Evolutionary conservation across 2,113 vertebrate species (phyloP).

Genomic region (Ellobius talpinus): DNA sequence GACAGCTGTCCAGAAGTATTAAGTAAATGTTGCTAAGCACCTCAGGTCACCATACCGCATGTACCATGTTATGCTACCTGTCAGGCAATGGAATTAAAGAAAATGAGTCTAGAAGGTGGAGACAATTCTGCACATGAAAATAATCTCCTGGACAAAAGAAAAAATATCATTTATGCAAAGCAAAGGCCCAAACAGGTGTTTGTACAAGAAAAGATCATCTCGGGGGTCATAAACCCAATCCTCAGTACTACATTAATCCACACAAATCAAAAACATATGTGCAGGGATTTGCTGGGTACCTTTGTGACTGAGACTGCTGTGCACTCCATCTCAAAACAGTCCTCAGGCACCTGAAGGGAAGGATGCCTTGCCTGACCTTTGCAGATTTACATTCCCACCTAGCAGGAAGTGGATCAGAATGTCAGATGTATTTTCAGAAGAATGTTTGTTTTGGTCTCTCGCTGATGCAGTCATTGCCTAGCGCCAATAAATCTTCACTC

Average conservation of each 20-base stretch:
- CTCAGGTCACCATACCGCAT: neutral
- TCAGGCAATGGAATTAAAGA: neutral
- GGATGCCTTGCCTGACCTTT: conserved; percentile 63
- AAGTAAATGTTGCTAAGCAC: conserved; percentile 24
- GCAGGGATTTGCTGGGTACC: conserved; percentile 47
- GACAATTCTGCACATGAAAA: conserved; percentile 4
- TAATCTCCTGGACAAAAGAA: conserved; percentile 23
- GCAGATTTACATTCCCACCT: conserved; percentile 54
- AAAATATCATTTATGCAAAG: conserved; percentile 34
- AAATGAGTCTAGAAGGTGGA: conserved; percentile 23
- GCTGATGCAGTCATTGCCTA: conserved; percentile 36
- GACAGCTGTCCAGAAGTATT: neutral
- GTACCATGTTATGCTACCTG: neutral
- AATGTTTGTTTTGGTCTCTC: conserved; percentile 46
- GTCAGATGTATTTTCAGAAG: conserved; percentile 59
- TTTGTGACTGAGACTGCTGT: conserved; percentile 12
- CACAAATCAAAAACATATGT: conserved; percentile 9
- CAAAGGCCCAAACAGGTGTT: conserved; percentile 51
- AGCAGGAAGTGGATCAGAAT: conserved; percentile 59
- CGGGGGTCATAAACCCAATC: neutral
- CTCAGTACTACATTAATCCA: conserved; percentile 15
- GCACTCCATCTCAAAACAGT: conserved; percentile 46
- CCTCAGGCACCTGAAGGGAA: conserved; percentile 38
- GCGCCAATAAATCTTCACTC: conserved; percentile 49
- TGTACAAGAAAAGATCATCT: conserved; percentile 54